Evolutionary conservation across 2,113 vertebrate genomes (phyloP), one percentile per base, ranked within the genome.

Genomic region (Caranx melampygus): DNA sequence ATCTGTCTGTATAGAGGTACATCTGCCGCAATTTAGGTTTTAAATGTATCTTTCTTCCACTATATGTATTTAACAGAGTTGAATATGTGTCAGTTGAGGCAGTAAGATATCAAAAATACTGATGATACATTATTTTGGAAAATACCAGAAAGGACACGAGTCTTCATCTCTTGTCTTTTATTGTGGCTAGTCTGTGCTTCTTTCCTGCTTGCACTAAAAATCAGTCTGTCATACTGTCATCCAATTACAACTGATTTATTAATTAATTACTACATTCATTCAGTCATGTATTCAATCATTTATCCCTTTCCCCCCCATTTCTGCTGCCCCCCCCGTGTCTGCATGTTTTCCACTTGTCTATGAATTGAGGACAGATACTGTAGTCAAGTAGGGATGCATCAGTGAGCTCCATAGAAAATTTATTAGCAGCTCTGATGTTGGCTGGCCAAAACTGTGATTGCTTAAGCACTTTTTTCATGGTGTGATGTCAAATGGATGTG

Each of bases 401-500:
- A 75, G 34, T 49, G 68, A 76, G 79, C 69, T 59, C 75, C 79
- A 74, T 81, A 82, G 68, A 78, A 87, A 87, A 86, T 67, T 13
- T 78, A 77, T 91, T 82, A 79, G 82, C 67, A 73, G 81, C 75
- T 78, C 79, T 71, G 62, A 79, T 75, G 81, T 76, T 64, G 76
- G 62, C 76, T 77, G 40, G 57, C 73, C 82, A 71, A 71, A 77
- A 72, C 49, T 82, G 47, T 78, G 80, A 81, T 72, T 65, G 75
- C 85, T 87, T 55, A 75, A 81, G 72, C 71, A 85, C 62, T 61
- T 69, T 84, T 64, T 77, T 79, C 69, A 84, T 72, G 84, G 75
- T 68, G 71, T 76, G 72, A 87, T 83, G 85, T 88, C 83, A 90
- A 78, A 88, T 82, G 67, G 82, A 87, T 89, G 79, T 72, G 87